Evolutionary conservation across 1,140 invertebrate genomes (phyloP), one percentile per base, ranked within the genome.

Genomic region (Cheumatopsyche charites): DNA sequence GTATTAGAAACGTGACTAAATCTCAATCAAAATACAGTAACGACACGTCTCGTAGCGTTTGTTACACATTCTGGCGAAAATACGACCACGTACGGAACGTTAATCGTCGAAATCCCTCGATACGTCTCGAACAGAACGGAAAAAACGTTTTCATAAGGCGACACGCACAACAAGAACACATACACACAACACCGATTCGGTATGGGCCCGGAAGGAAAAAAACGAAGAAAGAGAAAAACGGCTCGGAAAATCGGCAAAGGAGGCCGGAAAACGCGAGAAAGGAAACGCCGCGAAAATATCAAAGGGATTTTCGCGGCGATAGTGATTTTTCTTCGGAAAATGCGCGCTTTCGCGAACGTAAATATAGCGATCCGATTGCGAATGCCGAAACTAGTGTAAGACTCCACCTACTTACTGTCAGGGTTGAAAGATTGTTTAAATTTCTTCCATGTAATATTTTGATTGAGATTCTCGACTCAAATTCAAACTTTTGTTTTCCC

Each of bases 281-380:
- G 15, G 15, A 17, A 17, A 52, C 13, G 21, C 19, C 4, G 4
- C 43, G 43, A 4, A 13, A 47, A 47, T 47, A 47, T 47, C 43
- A 47, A 47, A 25, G 19, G 55, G 55, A 25, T 58, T 58, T 58
- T 25, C 21, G 21, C 23, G 17, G 21, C 55, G 55, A 58, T 58
- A 58, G 55, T 58, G 23, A 58, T 58, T 58, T 58, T 55, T 26
- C 15, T 15, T 52, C 19, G 55, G 21, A 58, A 58, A 58, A 58
- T 19, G 55, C 25, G 55, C 55, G 55, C n/a, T 9, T 58, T 58
- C 55, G 55, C 23, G 43, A 25, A 23, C 55, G 55, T 58, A 58
- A 58, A 58, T 58, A 58, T 58, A 58, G 55, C 55, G 55, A 58
- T 58, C 55, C 55, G 55, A 58, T 58, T 58, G 55, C 23, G 55